These are phyloP conservation scores for Cryptosula pallasiana DNA, from an alignment of 2,888 invertebrate genomes.

Conservation along the genomic window DNA sequence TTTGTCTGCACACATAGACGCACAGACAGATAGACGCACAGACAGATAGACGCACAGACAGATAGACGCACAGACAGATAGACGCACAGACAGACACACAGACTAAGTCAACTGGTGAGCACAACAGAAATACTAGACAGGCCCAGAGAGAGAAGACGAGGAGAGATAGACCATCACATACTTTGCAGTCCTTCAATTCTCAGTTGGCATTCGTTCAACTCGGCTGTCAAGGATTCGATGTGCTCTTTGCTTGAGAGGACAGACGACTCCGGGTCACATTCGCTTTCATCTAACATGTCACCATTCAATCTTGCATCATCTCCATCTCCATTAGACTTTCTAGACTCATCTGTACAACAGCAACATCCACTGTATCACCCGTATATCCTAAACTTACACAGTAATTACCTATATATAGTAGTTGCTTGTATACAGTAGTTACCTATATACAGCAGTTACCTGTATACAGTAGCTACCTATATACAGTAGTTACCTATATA, in stretches of 20 bases:
- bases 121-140: background rate
- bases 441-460: background rate
- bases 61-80: too few species aligned
- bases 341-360: conserved; percentile 4
- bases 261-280: background rate
- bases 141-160: too few species aligned
- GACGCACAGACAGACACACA: too few species aligned
- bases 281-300: background rate
- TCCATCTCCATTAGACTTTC: background rate
- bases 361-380: too few species aligned
- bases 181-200: background rate
- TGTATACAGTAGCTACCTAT: background rate
- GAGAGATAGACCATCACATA: too few species aligned
- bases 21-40: too few species aligned
- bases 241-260: too few species aligned
- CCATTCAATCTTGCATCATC: background rate
- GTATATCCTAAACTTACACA: too few species aligned
- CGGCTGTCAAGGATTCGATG: background rate
- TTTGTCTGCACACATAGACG: conserved; percentile 33
- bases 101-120: background rate
- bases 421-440: background rate
- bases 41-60: too few species aligned
- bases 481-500: background rate
- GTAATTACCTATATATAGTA: background rate
- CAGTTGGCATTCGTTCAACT: background rate